phyloP scores from a whole-genome alignment of 2,113 vertebrate genomes.

The Xenopus borealis region DNA sequence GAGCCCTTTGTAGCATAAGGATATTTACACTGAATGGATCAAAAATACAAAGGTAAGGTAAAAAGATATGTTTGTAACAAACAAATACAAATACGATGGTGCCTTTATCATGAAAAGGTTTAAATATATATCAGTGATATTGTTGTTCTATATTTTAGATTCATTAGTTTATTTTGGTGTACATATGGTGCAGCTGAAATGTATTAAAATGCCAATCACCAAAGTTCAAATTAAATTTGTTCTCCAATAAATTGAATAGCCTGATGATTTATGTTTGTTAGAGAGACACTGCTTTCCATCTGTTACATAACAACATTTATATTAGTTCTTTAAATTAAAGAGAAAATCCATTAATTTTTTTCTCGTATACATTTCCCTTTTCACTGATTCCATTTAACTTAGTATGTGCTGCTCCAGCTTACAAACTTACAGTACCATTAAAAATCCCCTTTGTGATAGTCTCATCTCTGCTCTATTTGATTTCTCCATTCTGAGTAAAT shows the following conservation, averaged over 20 bases:
- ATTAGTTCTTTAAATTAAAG: slow-evolving; percentile 93
- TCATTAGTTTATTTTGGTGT: neutral
- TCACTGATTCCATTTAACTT: slow-evolving; percentile 89
- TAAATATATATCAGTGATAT: no score
- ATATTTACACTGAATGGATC: no score
- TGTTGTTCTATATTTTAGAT: neutral
- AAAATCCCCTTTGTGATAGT: slow-evolving; percentile 77
- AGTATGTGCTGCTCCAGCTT: slow-evolving; percentile 74
- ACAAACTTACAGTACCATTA: slow-evolving; percentile 84
- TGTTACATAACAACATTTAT: slow-evolving; percentile 84
- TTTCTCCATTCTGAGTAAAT: slow-evolving; percentile 86
- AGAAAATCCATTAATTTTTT: slow-evolving; percentile 66
- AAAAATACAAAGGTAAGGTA: no score
- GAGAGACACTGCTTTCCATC: slow-evolving; percentile 54
- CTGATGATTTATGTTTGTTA: slow-evolving; percentile 74
- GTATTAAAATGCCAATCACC: neutral
- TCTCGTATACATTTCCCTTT: slow-evolving; percentile 76
- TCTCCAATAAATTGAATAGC: slow-evolving; percentile 72
- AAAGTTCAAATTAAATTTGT: slow-evolving; percentile 60
- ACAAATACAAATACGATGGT: no score
- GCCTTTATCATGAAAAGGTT: no score
- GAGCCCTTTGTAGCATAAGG: no score
- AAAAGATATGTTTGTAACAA: no score
- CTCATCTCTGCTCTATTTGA: slow-evolving; percentile 83
- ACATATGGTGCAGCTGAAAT: neutral